Evolutionary conservation across 2,888 invertebrate genomes (phyloP).

Genomic region (Mystacides longicornis): DNA sequence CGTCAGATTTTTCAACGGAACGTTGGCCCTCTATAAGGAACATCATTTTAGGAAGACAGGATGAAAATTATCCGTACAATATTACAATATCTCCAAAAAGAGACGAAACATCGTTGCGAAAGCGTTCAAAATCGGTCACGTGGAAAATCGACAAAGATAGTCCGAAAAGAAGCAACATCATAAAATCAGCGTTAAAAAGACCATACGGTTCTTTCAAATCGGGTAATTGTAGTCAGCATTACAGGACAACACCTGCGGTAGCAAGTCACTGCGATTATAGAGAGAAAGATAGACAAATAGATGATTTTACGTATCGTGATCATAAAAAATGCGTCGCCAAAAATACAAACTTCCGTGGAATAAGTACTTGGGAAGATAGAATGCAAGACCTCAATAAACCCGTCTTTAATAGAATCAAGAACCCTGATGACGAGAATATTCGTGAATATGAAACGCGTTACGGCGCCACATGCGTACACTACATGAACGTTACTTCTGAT

Average conservation of each 20-base stretch:
- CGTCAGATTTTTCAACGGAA: slow-evolving; percentile 12
- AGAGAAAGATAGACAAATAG: neutral
- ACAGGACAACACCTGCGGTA: neutral
- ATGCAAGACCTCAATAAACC: neutral
- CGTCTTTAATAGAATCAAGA: neutral
- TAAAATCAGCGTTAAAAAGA: slow-evolving; percentile 13
- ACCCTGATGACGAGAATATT: neutral
- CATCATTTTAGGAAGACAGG: slow-evolving; percentile 40
- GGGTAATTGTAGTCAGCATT: neutral
- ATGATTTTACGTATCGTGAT: neutral
- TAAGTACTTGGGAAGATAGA: slow-evolving; percentile 3
- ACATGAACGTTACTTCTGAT: slow-evolving; percentile 35
- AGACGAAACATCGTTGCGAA: neutral
- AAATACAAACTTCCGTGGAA: neutral
- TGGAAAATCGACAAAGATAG: slow-evolving; percentile 14
- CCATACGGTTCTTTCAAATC: neutral
- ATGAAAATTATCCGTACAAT: slow-evolving; percentile 42
- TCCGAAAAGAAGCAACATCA: no score
- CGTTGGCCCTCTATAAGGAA: slow-evolving; percentile 23
- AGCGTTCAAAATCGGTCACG: slow-evolving; percentile 20
- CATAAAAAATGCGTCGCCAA: neutral
- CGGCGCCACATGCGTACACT: slow-evolving; percentile 27
- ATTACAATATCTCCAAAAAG: slow-evolving; percentile 37
- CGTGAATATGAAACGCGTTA: neutral
- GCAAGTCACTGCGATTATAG: neutral